phyloP scores from a whole-genome alignment of 1,140 invertebrate genomes.

The Venustaconcha ellipsiformis region DNA sequence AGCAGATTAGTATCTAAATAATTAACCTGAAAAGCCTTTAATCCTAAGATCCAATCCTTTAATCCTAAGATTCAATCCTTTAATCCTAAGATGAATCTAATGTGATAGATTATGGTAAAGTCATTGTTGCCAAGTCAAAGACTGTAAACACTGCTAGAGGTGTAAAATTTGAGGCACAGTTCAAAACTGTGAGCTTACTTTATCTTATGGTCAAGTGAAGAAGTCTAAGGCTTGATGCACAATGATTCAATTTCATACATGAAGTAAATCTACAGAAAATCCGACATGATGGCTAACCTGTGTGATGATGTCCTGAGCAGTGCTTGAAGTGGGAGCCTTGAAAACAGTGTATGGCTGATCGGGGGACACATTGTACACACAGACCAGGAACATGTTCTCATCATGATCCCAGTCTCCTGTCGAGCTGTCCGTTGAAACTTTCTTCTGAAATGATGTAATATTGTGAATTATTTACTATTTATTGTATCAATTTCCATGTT shows the following conservation, averaged over 20 bases:
- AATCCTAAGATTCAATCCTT: too few species aligned
- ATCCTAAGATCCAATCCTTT: too few species aligned
- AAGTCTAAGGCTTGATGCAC: too few species aligned
- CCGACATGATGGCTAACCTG: conserved; percentile 70
- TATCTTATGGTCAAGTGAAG: not conserved
- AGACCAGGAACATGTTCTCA: conserved; percentile 90
- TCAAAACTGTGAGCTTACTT: not conserved
- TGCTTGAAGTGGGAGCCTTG: conserved; percentile 79
- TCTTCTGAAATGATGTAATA: not conserved
- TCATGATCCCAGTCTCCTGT: conserved; percentile 77
- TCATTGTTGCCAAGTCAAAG: too few species aligned
- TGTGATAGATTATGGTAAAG: too few species aligned
- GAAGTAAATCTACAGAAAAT: not conserved
- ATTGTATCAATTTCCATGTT: too few species aligned
- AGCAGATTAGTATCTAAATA: too few species aligned
- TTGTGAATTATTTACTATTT: too few species aligned
- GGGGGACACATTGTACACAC: conserved; percentile 93
- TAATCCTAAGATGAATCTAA: too few species aligned
- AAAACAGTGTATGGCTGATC: conserved; percentile 95
- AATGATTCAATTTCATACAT: not conserved
- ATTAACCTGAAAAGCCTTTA: too few species aligned
- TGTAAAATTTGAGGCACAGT: too few species aligned
- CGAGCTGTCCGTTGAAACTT: conserved; percentile 5
- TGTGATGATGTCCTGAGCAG: conserved; percentile 89
- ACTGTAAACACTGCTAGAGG: too few species aligned